phyloP scores from a whole-genome alignment of 1,140 invertebrate genomes.

The Lethrus apterus region DNA sequence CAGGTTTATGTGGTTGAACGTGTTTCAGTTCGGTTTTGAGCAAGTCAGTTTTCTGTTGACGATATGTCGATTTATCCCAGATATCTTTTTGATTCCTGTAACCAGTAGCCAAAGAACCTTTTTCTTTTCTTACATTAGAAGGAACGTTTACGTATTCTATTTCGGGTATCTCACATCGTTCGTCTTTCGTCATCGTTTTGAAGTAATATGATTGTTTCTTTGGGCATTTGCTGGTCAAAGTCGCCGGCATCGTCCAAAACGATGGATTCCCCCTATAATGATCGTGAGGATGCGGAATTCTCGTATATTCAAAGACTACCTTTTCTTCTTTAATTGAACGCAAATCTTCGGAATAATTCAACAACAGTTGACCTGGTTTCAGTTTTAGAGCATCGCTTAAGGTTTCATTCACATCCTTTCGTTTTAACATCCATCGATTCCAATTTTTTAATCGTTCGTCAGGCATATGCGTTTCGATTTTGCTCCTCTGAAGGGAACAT shows the following conservation, averaged over 20 bases:
- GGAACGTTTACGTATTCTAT: slow-evolving; percentile 6
- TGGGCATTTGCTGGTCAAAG: neutral
- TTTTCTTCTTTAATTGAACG: slow-evolving; percentile 5
- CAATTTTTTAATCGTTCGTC: slow-evolving; percentile 5
- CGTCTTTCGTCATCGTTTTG: neutral
- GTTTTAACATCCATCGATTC: slow-evolving; percentile 1
- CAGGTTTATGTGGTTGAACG: slow-evolving; percentile 11
- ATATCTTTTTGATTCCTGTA: slow-evolving; percentile 1
- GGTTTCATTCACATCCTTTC: neutral
- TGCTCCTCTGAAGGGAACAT: too few species aligned
- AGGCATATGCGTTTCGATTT: too few species aligned
- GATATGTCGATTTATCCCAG: slow-evolving; percentile 4
- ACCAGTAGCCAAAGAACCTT: neutral
- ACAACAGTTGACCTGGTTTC: neutral
- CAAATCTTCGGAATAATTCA: neutral
- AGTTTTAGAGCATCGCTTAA: neutral
- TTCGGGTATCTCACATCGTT: slow-evolving; percentile 1
- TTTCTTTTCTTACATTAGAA: neutral
- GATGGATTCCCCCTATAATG: slow-evolving; percentile 7
- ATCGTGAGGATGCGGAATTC: slow-evolving; percentile 6
- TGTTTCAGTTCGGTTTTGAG: neutral
- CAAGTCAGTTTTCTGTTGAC: neutral
- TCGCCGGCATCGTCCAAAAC: neutral
- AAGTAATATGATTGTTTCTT: slow-evolving; percentile 1
- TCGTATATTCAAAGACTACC: neutral